Conservation (phyloP, 2,888 invertebrate species). For the Pollenia angustigena region DNA sequence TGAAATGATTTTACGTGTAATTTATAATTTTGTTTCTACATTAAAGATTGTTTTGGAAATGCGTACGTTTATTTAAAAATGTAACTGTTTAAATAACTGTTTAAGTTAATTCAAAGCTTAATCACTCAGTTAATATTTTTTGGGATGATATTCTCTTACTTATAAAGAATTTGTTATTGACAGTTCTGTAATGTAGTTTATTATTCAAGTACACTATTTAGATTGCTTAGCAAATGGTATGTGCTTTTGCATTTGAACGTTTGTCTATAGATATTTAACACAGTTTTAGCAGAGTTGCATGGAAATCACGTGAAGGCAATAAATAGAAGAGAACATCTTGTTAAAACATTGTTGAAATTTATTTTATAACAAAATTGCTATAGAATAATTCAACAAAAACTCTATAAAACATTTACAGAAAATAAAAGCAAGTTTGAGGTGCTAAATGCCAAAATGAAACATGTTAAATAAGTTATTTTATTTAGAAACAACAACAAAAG, state of each 20-base stretch:
- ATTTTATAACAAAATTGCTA: slow-evolving; percentile 61
- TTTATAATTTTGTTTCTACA: no score
- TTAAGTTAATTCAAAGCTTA: no score
- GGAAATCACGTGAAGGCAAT: slow-evolving; percentile 69
- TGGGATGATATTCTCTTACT: no score
- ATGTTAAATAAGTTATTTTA: slow-evolving; percentile 30
- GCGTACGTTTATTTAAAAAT: no score
- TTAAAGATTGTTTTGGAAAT: no score
- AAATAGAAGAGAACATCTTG: slow-evolving; percentile 68
- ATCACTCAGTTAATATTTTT: no score
- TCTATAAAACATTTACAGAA: not conserved
- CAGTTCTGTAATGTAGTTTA: not conserved
- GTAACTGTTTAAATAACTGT: no score
- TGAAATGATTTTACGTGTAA: not conserved
- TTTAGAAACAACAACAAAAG: slow-evolving; percentile 1
- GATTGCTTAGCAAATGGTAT: not conserved
- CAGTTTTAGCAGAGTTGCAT: slow-evolving; percentile 15
- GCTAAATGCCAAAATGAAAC: slow-evolving; percentile 48
- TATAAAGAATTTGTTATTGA: not conserved
- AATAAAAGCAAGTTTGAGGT: slow-evolving; percentile 29
- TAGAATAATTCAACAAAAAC: slow-evolving; percentile 26
- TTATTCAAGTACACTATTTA: not conserved
- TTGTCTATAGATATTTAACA: not conserved
- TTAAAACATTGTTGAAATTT: slow-evolving; percentile 69
- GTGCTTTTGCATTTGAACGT: not conserved